Evolutionary conservation across 2,113 vertebrate genomes (phyloP).

Genomic region (Talpa occidentalis): DNA sequence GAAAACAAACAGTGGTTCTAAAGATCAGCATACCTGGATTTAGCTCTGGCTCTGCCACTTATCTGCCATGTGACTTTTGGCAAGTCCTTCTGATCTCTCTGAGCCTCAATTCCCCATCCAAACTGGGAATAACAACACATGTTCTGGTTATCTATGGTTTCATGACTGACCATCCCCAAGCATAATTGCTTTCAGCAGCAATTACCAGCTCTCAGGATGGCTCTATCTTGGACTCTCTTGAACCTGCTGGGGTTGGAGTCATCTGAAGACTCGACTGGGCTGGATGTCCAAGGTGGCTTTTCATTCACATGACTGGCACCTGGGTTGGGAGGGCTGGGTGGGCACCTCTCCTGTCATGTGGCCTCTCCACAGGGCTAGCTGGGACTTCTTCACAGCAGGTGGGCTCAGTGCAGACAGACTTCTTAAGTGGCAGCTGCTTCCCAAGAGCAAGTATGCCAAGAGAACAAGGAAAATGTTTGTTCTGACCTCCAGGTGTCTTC

Average conservation of each 20-base stretch:
- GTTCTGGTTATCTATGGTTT: not conserved
- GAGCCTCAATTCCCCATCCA: not conserved
- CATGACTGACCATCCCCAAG: not conserved
- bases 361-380: not conserved
- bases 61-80: slow-evolving; percentile 16
- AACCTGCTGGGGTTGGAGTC: not conserved
- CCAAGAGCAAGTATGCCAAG: not conserved
- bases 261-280: not conserved
- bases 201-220: not conserved
- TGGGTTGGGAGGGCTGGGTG: not conserved
- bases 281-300: not conserved
- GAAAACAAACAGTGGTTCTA: not conserved
- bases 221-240: not conserved
- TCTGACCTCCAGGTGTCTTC: not conserved
- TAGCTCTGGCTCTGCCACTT: not conserved
- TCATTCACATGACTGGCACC: not conserved
- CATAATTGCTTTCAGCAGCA: not conserved
- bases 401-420: not conserved
- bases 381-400: not conserved
- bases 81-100: not conserved
- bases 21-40: not conserved
- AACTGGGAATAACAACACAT: not conserved
- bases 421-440: not conserved
- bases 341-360: not conserved
- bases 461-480: not conserved